A percentile compares a stretch with the other conserved stretches of the same genome.
phyloP scores from a whole-genome alignment of 2,113 vertebrate species.

The Hemiprocne comata region DNA sequence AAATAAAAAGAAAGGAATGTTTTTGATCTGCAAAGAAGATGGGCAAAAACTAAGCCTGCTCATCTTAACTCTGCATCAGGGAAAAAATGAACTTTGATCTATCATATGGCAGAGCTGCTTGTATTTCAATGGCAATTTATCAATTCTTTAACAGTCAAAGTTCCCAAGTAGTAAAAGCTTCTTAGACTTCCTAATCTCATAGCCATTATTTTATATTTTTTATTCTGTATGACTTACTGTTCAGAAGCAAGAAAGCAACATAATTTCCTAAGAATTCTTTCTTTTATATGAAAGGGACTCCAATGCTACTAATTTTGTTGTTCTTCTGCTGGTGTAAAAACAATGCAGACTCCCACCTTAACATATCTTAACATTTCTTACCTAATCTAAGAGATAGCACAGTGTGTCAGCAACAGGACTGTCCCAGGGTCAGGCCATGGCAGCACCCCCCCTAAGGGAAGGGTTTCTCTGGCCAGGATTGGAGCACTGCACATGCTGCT shows the following conservation, averaged over 20 bases:
- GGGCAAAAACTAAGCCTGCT: constrained; percentile 22
- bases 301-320: neutral
- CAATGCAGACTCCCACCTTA: neutral
- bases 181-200: neutral
- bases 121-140: constrained; percentile 47
- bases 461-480: rapidly evolving
- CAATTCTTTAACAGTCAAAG: constrained; percentile 53
- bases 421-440: neutral
- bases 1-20: constrained; percentile 50
- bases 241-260: neutral
- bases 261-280: neutral
- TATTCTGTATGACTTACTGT: neutral
- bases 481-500: neutral
- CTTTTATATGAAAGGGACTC: neutral
- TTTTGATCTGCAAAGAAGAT: constrained; percentile 42
- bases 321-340: neutral
- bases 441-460: neutral
- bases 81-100: constrained; percentile 58
- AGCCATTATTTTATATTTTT: neutral
- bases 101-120: constrained; percentile 35
- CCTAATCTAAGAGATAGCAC: neutral
- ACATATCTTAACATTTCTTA: neutral
- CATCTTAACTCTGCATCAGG: constrained; percentile 4
- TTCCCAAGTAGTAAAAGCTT: constrained; percentile 32
- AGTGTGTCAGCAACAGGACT: neutral